Percentiles rank a stretch among this genome's conserved stretches.
Conservation (phyloP, 2,888 invertebrate genomes). For the Lamproptera curius region DNA sequence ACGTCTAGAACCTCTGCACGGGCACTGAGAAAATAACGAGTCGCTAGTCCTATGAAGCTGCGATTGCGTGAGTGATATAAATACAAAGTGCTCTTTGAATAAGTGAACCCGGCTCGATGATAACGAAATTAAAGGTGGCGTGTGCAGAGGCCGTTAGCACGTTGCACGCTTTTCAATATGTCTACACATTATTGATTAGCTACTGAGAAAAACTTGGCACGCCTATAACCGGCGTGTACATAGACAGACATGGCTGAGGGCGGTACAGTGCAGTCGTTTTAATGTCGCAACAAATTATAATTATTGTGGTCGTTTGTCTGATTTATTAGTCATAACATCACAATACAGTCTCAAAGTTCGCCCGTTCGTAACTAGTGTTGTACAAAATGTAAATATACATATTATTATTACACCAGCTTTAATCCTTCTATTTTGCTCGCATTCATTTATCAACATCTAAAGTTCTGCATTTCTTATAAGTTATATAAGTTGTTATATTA, state of each 20-base stretch:
- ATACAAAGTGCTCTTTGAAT: conserved; percentile 23
- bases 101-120: conserved; percentile 24
- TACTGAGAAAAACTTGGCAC: conserved; percentile 59
- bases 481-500: no score
- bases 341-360: no score
- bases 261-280: conserved; percentile 27
- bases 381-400: no score
- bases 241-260: conserved; percentile 29
- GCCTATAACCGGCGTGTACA: conserved; percentile 33
- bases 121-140: conserved; percentile 39
- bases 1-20: conserved; percentile 8
- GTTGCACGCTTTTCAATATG: conserved; percentile 53
- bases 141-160: conserved; percentile 46
- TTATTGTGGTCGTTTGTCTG: conserved; percentile 14
- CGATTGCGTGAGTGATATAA: conserved; percentile 20
- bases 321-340: background rate
- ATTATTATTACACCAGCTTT: no score
- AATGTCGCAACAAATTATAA: conserved; percentile 30
- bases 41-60: conserved; percentile 12
- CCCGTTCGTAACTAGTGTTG: no score
- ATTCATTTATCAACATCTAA: background rate
- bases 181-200: conserved; percentile 59
- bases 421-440: no score
- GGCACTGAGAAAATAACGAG: conserved; percentile 12
- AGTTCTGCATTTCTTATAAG: background rate